Percentiles rank a stretch among this genome's conserved stretches.
These are phyloP conservation scores for Erethizon dorsatum DNA, from an alignment of 2,797 vertebrate genomes.

Conservation along the genomic window DNA sequence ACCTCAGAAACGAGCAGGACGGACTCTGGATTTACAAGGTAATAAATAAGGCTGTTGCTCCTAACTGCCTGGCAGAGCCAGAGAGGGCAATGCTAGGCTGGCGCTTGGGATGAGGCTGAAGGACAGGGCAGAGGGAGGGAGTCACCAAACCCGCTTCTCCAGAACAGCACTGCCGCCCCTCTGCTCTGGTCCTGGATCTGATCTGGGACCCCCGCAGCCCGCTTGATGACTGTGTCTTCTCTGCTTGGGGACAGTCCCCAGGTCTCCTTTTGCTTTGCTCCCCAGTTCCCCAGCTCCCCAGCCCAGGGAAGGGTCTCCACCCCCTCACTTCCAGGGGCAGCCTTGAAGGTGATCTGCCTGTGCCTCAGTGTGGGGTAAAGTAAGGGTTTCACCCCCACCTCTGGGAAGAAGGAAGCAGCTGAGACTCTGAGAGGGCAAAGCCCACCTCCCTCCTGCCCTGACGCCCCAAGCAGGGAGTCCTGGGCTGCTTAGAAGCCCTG, in stretches of 20 bases:
- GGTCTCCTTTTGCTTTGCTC: no score
- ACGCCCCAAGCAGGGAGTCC: neutral
- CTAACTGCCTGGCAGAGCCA: neutral
- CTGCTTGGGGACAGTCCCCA: no score
- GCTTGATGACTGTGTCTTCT: no score
- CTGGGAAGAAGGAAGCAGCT: neutral
- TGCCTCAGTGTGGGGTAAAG: neutral
- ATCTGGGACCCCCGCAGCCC: no score
- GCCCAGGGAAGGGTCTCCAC: neutral
- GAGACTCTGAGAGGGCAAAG: neutral
- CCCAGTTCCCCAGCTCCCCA: neutral
- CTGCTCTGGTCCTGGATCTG: neutral
- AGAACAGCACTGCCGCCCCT: no score
- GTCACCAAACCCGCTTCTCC: neutral
- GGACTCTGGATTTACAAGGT: slow-evolving; percentile 27
- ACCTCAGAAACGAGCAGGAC: neutral
- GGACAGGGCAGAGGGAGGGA: neutral
- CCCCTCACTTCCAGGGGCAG: neutral
- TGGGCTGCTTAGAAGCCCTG: neutral
- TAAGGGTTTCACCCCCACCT: neutral
- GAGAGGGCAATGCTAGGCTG: neutral
- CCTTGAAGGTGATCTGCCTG: neutral
- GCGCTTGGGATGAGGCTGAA: neutral
- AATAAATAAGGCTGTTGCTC: neutral
- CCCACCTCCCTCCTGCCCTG: neutral